Conservation (phyloP, 2,113 vertebrate species). For the Tamias sibiricus region DNA sequence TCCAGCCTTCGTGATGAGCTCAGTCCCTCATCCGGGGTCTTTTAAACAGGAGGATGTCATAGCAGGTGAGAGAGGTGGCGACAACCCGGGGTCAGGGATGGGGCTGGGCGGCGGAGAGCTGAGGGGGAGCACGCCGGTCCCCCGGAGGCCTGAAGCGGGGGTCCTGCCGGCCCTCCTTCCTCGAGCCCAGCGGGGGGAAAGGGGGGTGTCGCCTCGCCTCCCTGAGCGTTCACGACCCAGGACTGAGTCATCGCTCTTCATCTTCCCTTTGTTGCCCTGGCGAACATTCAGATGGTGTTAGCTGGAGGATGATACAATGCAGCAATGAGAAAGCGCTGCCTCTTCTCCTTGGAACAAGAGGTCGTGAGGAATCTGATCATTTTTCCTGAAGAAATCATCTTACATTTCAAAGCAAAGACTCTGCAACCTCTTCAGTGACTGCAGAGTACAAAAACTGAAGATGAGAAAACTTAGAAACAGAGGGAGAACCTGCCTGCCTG, state of each 20-base stretch:
- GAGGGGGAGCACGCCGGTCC: too few relatives aligned
- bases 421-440: slow-evolving; percentile 35
- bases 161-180: neutral
- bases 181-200: neutral
- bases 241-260: slow-evolving; percentile 68
- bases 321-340: slow-evolving; percentile 42
- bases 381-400: slow-evolving; percentile 73
- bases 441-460: neutral
- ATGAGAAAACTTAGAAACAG: neutral
- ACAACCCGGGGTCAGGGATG: neutral
- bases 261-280: slow-evolving; percentile 56
- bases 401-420: slow-evolving; percentile 64
- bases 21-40: neutral
- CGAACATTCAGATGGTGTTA: slow-evolving; percentile 14
- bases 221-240: slow-evolving; percentile 60
- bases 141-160: too few relatives aligned
- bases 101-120: neutral
- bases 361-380: slow-evolving; percentile 64
- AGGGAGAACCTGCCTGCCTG: neutral
- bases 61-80: neutral
- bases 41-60: neutral
- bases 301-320: slow-evolving; percentile 15
- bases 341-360: slow-evolving; percentile 72
- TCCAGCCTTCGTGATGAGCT: neutral
- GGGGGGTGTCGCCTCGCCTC: neutral